Base-by-base conservation (phyloP, 2,797 vertebrate species). In the Pyrocephalus nanus region DNA sequence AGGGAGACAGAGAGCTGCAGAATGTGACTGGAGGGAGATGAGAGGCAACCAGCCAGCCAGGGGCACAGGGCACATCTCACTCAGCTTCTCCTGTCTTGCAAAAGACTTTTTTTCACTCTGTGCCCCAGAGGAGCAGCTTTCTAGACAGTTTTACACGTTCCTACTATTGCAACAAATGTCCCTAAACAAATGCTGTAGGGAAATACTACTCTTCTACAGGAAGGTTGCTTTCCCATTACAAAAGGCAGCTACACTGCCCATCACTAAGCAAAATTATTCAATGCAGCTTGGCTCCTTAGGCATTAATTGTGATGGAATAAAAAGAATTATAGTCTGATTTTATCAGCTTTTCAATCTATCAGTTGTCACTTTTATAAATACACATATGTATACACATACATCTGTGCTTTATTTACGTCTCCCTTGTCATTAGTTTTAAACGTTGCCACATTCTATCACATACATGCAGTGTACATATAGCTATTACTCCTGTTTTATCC, bases 41-140 rank as follows among this genome's bases (percentile, higher is more conserved):
- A 57, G 17, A 54, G 27, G 15, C 34, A 81, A 17, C 45, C 26
- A 5, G 10, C 14, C 0, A 4, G 32, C 29, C 1, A 0, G 21
- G 21, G n/a, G 17, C 5, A 1, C 27, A 54, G 43, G 32, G 38
- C 50, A 80, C 26, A 48, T 26, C 45, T 64, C 43, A 9, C 9
- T 73, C 57, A 61, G 16, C 48, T 60, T 55, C 43, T 66, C 23
- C 54, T 65, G 53, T 32, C 38, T 61, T 8, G 11, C 34, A 65
- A 70, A 84, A 58, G 27, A 0, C 29, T 50, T 74, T 83, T 51
- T 8, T 66, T 65, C 12, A 26, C 25, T 32, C 30, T 25, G 8
- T 51, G 34, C 16, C 29, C 26, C n/a, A 61, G 40, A 83, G 62
- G 6, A 81, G 34, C 22, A 47, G 36, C 15, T 83, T 79, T 51